Evolutionary conservation across 2,113 vertebrate genomes (phyloP).

Genomic region (Muntiacus reevesi): DNA sequence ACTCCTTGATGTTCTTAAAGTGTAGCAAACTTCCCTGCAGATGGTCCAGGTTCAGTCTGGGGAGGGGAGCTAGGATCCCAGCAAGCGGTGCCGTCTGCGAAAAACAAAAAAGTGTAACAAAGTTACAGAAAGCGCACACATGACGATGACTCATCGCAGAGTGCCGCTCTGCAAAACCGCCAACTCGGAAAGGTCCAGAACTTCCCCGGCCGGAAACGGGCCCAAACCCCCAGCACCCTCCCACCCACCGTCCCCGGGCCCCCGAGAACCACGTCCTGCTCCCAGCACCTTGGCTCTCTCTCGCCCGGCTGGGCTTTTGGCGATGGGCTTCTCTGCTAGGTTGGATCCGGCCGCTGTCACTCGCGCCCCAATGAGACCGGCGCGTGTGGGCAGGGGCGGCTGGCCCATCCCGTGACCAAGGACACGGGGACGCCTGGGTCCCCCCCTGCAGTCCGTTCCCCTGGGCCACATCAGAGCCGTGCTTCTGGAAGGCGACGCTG

Average conservation of each 20-base stretch:
- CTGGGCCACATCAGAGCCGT: neutral
- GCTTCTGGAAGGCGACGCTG: neutral
- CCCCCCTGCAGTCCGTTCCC: rapidly evolving
- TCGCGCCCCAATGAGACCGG: rapidly evolving
- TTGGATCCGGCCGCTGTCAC: rapidly evolving
- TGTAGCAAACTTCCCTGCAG: rapidly evolving
- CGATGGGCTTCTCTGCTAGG: rapidly evolving
- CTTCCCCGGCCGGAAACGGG: rapidly evolving
- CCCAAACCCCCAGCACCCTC: rapidly evolving
- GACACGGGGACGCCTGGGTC: rapidly evolving
- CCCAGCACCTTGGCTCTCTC: rapidly evolving
- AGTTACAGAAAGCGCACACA: rapidly evolving
- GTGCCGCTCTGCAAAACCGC: rapidly evolving
- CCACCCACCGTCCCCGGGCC: rapidly evolving
- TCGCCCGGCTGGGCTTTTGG: too few relatives aligned
- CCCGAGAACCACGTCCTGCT: rapidly evolving
- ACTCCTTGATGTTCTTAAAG: neutral
- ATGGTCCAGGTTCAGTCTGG: neutral
- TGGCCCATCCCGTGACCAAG: rapidly evolving
- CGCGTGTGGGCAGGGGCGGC: rapidly evolving
- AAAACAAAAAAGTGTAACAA: rapidly evolving
- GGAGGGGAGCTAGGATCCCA: neutral
- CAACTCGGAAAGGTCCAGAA: rapidly evolving
- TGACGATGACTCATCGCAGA: rapidly evolving
- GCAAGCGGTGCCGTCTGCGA: neutral